A percentile compares a stretch with the other conserved stretches of the same genome.
Conservation (phyloP, 2,888 invertebrate species). For the Macaria notata region DNA sequence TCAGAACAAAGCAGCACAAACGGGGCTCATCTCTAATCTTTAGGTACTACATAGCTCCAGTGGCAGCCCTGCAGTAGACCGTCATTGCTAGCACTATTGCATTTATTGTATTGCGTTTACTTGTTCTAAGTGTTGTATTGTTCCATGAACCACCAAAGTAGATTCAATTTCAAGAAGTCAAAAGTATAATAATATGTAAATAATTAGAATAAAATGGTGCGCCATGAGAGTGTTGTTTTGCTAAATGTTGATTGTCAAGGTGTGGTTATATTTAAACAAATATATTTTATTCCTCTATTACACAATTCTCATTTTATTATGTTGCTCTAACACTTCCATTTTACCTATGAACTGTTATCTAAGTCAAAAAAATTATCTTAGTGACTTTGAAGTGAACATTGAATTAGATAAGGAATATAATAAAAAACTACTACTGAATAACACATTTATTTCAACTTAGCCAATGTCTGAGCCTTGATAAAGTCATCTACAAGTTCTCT, state of each 20-base stretch:
- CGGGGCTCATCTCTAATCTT: constrained; percentile 92
- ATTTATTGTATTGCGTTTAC: constrained; percentile 66
- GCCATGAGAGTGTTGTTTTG: constrained; percentile 71
- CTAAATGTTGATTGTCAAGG: constrained; percentile 69
- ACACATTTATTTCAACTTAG: constrained; percentile 62
- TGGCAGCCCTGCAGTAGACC: constrained; percentile 66
- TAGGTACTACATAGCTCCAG: constrained; percentile 84
- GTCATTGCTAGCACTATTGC: constrained; percentile 35
- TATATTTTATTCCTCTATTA: constrained; percentile 66
- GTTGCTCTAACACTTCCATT: too few species aligned
- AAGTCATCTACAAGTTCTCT: constrained; percentile 78
- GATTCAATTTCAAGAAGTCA: constrained; percentile 49
- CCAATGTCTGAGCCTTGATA: constrained; percentile 76
- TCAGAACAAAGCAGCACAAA: constrained; percentile 89
- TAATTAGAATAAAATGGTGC: constrained; percentile 75
- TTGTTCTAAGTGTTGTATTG: constrained; percentile 78
- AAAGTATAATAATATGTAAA: constrained; percentile 73
- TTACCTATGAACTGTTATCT: too few species aligned
- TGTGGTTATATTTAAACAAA: constrained; percentile 73
- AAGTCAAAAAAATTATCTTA: too few species aligned
- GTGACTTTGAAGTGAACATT: too few species aligned
- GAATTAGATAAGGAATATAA: too few species aligned
- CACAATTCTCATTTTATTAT: constrained; percentile 24
- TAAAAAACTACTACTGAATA: too few species aligned
- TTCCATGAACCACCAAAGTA: constrained; percentile 76